These are phyloP conservation scores for Neogobius melanostomus DNA, from an alignment of 2,113 vertebrate species.

Conservation along the genomic window DNA sequence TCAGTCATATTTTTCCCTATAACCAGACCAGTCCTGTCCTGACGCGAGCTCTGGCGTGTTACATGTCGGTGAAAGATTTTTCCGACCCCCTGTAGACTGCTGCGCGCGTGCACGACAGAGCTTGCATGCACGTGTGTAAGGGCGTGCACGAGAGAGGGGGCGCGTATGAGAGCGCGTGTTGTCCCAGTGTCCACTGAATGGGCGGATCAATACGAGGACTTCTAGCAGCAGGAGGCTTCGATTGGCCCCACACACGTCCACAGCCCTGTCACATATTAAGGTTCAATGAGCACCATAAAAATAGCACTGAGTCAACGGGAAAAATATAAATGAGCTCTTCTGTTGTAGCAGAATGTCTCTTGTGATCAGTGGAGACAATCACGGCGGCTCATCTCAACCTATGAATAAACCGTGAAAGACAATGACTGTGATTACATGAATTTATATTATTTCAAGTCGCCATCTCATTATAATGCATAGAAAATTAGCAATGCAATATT, in stretches of 20 bases:
- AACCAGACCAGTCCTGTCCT: conserved; percentile 27
- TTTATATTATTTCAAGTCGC: neutral
- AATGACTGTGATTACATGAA: neutral
- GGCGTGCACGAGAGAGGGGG: neutral
- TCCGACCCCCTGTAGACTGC: conserved; percentile 34
- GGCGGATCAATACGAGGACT: conserved; percentile 66
- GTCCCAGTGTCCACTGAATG: conserved; percentile 42
- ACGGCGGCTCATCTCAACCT: neutral
- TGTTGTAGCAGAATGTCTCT: neutral
- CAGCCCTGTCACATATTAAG: conserved; percentile 28
- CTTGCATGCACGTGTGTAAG: conserved; percentile 14
- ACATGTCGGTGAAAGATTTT: conserved; percentile 45
- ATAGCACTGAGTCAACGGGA: conserved; percentile 45
- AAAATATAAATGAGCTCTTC: conserved; percentile 5
- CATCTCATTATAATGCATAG: neutral
- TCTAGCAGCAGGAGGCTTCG: conserved; percentile 61
- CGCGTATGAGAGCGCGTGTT: conserved; percentile 5
- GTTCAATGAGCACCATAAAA: conserved; percentile 38
- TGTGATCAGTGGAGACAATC: neutral
- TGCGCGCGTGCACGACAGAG: neutral
- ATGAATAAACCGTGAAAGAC: neutral
- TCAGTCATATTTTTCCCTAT: conserved; percentile 28
- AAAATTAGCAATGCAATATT: neutral
- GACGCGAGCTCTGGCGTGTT: conserved; percentile 20
- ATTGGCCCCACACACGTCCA: conserved; percentile 50